phyloP scores from a whole-genome alignment of 2,113 vertebrate species.

The Reinhardtius hippoglossoides region DNA sequence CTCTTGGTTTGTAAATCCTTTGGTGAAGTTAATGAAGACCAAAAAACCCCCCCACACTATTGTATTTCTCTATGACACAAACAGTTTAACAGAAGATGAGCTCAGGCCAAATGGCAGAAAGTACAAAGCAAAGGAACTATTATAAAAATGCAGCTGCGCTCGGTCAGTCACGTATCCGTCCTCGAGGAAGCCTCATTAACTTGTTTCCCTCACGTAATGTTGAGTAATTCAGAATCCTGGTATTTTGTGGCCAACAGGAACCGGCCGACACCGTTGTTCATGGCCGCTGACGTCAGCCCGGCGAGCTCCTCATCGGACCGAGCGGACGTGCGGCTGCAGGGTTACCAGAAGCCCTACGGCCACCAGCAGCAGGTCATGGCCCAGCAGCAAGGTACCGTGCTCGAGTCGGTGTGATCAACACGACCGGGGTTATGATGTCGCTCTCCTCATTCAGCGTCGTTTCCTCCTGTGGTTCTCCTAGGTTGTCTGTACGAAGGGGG shows the following conservation, averaged over 20 bases:
- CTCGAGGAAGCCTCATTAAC: background rate
- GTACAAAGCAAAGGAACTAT: slow-evolving; percentile 2
- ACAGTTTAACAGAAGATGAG: background rate
- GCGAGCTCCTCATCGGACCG: slow-evolving; percentile 52
- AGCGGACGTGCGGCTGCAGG: slow-evolving; percentile 44
- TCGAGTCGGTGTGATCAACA: accelerated
- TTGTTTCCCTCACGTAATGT: background rate
- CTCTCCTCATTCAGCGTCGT: background rate
- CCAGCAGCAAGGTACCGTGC: slow-evolving; percentile 62
- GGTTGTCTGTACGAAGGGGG: slow-evolving; percentile 65
- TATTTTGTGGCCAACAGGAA: slow-evolving; percentile 37
- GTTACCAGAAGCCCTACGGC: slow-evolving; percentile 59
- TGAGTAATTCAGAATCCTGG: background rate
- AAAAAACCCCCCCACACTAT: background rate
- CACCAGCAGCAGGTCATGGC: slow-evolving; percentile 32
- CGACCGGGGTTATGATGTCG: background rate
- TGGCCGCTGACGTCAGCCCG: slow-evolving; percentile 44
- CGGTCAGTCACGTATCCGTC: background rate
- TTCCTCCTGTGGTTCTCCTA: slow-evolving; percentile 10
- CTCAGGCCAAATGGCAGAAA: background rate
- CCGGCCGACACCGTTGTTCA: slow-evolving; percentile 52
- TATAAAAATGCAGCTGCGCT: background rate
- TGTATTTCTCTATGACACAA: slow-evolving; percentile 8
- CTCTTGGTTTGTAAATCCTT: slow-evolving; percentile 7
- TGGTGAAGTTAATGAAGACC: background rate